Evolutionary conservation across 2,797 vertebrate species (phyloP).

Genomic region (Craterocephalus amniculus): DNA sequence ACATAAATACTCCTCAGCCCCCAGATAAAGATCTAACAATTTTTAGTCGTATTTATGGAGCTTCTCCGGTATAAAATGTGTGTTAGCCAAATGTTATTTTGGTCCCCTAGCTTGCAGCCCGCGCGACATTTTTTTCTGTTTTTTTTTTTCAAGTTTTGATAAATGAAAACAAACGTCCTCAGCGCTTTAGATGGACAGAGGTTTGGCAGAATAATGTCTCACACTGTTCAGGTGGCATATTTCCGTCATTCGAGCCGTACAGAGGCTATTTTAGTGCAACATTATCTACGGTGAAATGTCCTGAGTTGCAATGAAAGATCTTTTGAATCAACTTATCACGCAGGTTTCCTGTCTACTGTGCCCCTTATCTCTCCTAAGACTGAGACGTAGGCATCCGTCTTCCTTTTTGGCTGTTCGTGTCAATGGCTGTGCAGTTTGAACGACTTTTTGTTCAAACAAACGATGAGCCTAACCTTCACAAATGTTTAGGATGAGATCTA

Average conservation of each 20-base stretch:
- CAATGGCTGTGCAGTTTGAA: neutral
- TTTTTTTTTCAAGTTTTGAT: conserved; percentile 28
- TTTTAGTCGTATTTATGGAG: neutral
- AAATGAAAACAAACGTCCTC: neutral
- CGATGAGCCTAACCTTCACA: neutral
- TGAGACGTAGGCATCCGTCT: conserved; percentile 21
- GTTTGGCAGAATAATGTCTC: neutral
- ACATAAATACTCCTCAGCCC: neutral
- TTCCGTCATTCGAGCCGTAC: conserved; percentile 6
- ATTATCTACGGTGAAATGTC: neutral
- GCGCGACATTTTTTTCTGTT: neutral
- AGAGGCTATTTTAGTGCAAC: conserved; percentile 22
- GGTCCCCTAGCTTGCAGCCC: neutral
- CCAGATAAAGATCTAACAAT: no score
- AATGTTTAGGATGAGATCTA: conserved; percentile 1
- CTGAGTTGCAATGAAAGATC: conserved; percentile 11
- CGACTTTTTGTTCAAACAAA: neutral
- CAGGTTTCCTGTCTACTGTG: conserved; percentile 15
- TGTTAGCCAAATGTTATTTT: neutral
- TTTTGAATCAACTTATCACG: conserved; percentile 33
- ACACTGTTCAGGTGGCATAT: neutral
- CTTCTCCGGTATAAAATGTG: neutral
- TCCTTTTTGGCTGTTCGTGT: conserved; percentile 13
- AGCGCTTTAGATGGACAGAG: neutral
- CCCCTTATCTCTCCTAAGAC: conserved; percentile 14